phyloP scores from a whole-genome alignment of 2,888 invertebrate genomes.

The Aphrophora alni region DNA sequence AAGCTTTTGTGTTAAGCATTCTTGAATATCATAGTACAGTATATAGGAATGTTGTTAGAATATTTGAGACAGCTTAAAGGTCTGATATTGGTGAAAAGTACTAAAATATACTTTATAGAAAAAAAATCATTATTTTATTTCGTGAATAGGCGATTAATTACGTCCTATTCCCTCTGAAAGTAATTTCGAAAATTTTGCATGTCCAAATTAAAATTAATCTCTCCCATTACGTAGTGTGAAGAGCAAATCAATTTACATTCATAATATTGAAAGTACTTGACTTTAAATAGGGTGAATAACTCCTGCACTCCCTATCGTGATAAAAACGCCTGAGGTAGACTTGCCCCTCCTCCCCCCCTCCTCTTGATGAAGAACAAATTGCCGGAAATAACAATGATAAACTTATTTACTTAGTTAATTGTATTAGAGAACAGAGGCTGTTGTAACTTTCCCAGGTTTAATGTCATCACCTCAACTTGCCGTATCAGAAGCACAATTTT shows the following conservation, averaged over 20 bases:
- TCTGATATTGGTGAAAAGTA: too few species aligned
- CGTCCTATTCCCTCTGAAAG: too few species aligned
- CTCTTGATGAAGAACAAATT: neutral
- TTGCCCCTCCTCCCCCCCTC: neutral
- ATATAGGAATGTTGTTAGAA: too few species aligned
- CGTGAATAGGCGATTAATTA: too few species aligned
- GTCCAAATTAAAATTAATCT: neutral
- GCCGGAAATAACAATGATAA: neutral
- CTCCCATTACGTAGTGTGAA: neutral
- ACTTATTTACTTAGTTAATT: neutral
- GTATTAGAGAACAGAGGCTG: neutral
- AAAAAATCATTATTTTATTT: too few species aligned
- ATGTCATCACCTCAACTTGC: neutral
- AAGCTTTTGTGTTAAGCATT: too few species aligned
- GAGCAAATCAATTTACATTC: neutral
- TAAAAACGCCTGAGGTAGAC: neutral
- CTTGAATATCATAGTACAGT: too few species aligned
- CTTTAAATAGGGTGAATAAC: neutral
- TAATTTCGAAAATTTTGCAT: too few species aligned
- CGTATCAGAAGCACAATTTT: too few species aligned
- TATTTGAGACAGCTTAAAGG: too few species aligned
- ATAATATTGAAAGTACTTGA: conserved; percentile 2
- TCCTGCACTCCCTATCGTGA: neutral
- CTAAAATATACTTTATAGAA: too few species aligned
- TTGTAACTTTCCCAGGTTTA: neutral